phyloP scores from a whole-genome alignment of 2,797 vertebrate genomes.

The Acomys russatus region DNA sequence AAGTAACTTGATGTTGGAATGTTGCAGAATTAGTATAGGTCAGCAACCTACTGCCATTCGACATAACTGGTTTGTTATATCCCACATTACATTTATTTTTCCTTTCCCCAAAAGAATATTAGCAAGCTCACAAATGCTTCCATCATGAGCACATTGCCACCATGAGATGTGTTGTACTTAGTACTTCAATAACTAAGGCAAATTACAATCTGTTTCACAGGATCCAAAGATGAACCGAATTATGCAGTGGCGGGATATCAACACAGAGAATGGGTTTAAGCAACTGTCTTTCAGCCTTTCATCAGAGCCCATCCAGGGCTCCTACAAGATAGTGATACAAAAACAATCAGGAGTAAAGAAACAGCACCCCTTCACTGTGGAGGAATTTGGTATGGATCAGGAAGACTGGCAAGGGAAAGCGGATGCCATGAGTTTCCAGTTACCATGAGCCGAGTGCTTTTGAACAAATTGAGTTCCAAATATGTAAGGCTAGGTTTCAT shows the following conservation, averaged over 20 bases:
- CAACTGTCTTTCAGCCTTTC: constrained; percentile 84
- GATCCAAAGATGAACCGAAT: constrained; percentile 84
- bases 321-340: constrained; percentile 80
- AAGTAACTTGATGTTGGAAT: no score
- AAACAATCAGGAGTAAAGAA: constrained; percentile 62
- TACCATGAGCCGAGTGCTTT: not conserved
- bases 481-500: not conserved
- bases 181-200: not conserved
- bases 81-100: no score
- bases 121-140: not conserved
- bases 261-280: constrained; percentile 76
- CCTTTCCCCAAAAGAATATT: no score
- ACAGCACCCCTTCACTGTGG: no score
- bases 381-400: no score
- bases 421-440: not conserved
- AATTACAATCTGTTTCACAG: constrained; percentile 43
- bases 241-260: constrained; percentile 80
- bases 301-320: constrained; percentile 84
- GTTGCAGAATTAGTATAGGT: no score
- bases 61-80: no score
- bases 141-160: not conserved
- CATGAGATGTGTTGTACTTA: not conserved
- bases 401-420: no score
- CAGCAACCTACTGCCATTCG: no score
- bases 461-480: not conserved